Evolutionary conservation across 2,113 vertebrate species (phyloP).

Genomic region (Grammatotria lemairii): DNA sequence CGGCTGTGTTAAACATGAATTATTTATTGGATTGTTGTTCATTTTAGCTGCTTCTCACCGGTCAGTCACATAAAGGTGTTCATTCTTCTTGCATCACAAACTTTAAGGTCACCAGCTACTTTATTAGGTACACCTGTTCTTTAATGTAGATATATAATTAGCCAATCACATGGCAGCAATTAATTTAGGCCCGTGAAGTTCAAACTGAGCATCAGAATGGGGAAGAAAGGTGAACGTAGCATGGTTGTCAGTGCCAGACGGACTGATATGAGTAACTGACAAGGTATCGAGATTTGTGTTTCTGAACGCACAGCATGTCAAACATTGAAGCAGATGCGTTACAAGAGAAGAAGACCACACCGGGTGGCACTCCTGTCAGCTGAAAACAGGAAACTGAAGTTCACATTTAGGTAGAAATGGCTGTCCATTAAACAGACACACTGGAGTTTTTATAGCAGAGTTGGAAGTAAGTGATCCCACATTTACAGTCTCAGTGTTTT

Average conservation of each 20-base stretch:
- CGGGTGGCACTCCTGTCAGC: background rate
- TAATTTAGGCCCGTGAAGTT: background rate
- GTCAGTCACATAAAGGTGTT: background rate
- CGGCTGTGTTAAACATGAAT: background rate
- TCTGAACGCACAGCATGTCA: background rate
- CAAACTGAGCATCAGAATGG: background rate
- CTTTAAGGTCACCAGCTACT: background rate
- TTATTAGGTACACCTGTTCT: background rate
- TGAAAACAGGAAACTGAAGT: background rate
- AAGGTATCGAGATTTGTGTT: background rate
- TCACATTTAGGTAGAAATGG: background rate
- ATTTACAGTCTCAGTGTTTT: background rate
- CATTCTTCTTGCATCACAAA: background rate
- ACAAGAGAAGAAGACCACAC: background rate
- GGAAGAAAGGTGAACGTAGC: background rate
- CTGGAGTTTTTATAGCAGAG: background rate
- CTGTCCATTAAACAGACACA: background rate
- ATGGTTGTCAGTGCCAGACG: background rate
- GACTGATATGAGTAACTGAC: background rate
- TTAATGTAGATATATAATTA: background rate
- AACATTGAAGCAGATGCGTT: background rate
- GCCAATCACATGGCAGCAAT: background rate
- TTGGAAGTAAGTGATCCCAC: background rate
- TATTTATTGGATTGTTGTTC: background rate
- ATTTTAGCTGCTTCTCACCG: background rate